Evolutionary conservation across 2,888 invertebrate genomes (phyloP), one percentile per base, ranked within the genome.

Genomic region (Amblyteles armatorius): DNA sequence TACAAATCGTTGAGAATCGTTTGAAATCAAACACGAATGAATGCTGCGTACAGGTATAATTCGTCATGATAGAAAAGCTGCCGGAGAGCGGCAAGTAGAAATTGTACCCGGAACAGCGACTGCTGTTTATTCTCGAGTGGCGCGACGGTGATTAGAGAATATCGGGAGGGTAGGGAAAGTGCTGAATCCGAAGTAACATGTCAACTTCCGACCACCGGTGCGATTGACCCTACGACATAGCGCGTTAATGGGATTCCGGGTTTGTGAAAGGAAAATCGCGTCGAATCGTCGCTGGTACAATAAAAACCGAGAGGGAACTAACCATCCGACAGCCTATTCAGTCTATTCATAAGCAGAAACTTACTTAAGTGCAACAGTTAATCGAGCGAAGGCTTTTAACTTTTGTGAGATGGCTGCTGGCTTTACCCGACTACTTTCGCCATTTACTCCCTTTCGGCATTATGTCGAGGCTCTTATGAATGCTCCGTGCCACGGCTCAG

Each of bases 231-330:
- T 3, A 1, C 13, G 57, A 57, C 7, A 57, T 11, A 26, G 57
- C 11, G 19, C 22, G 57, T 26, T 57, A 26, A 57, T n/a, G 73
- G 44, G 16, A 11, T n/a, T 13, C 29, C 33, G 44, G 57, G 73
- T 44, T 44, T 44, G 78, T 68, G 73, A 78, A 78, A 81, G 73
- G 55, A 81, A 84, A 77, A 81, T 69, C 77, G 52, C 77, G 80
- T 80, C 65, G 52, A 84, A 73, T 71, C 33, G 60, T 57, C 48
- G 74, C 57, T 60, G n/a, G 40, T 29, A 67, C 48, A 52, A 65
- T 72, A 67, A 72, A 65, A 83, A 72, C 13, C 44, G 36, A 71
- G 13, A 60, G 57, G 65, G 29, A 57, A 79, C 77, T 72, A 77
- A 13, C 19, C 44, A 48, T 36, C 26, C 6, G 44, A 19, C 26